These are phyloP conservation scores for Xiphophorus maculatus DNA, from an alignment of 2,113 vertebrate species.

Conservation along the genomic window DNA sequence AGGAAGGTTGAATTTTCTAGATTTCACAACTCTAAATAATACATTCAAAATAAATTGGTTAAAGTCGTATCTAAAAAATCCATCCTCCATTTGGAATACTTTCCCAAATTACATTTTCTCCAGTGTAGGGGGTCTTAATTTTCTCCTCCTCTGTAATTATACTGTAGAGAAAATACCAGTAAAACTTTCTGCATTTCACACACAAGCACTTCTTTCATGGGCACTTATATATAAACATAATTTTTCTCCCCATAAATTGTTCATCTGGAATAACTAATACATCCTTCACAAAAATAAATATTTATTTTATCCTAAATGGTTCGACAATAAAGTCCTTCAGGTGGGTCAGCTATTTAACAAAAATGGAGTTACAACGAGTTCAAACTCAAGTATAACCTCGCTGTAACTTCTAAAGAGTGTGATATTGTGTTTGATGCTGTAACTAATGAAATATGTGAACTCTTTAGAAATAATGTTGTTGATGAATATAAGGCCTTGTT, in stretches of 20 bases:
- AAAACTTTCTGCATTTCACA: not conserved
- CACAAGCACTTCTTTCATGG: not conserved
- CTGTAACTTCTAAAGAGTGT: too few relatives aligned
- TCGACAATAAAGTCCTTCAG: too few relatives aligned
- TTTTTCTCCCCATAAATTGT: too few relatives aligned
- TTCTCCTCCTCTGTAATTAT: not conserved
- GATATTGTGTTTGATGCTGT: not conserved
- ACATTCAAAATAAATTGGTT: not conserved
- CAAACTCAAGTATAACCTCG: too few relatives aligned
- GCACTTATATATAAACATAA: too few relatives aligned
- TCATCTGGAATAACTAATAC: too few relatives aligned
- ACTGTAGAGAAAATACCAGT: not conserved
- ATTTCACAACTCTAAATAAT: not conserved
- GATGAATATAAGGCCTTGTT: not conserved
- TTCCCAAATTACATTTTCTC: not conserved
- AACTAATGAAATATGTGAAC: not conserved
- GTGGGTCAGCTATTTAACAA: too few relatives aligned
- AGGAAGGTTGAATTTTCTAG: not conserved
- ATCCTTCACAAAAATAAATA: too few relatives aligned
- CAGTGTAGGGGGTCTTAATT: not conserved
- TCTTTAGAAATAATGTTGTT: not conserved
- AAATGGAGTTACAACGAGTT: too few relatives aligned
- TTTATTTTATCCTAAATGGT: too few relatives aligned
- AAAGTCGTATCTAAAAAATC: not conserved
- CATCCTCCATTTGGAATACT: not conserved